phyloP scores from a whole-genome alignment of 2,797 vertebrate species.

The Decapterus maruadsi region DNA sequence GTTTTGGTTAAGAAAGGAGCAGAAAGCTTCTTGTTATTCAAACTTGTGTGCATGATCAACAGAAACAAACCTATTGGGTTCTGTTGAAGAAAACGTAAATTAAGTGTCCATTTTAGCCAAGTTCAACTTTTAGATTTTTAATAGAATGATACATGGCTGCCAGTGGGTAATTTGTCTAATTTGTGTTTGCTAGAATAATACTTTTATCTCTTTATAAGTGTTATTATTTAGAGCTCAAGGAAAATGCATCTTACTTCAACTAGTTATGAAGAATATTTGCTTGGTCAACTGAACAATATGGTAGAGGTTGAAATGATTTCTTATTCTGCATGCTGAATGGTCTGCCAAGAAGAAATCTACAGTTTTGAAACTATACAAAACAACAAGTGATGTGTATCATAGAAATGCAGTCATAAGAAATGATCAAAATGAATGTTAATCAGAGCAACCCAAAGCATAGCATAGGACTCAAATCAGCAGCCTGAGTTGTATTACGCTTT shows the following conservation, averaged over 20 bases:
- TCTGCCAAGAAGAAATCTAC: neutral
- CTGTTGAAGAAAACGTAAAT: neutral
- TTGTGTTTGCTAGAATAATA: conserved; percentile 1
- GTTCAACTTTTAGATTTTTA: neutral
- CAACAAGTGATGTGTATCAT: neutral
- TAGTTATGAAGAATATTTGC: neutral
- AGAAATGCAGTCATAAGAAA: neutral
- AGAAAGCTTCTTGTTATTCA: neutral
- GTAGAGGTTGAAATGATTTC: neutral
- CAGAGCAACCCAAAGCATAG: neutral
- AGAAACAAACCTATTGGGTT: neutral
- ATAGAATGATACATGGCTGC: neutral
- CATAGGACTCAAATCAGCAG: conserved; percentile 15
- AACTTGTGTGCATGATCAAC: neutral
- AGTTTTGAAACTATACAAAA: neutral
- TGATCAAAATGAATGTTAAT: neutral
- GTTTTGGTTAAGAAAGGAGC: neutral
- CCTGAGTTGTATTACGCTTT: neutral
- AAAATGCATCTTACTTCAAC: neutral
- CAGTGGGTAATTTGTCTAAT: neutral
- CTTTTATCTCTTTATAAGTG: neutral
- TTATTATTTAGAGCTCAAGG: neutral
- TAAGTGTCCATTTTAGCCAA: neutral
- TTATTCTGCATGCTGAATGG: neutral
- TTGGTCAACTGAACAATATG: neutral